Base-by-base conservation (phyloP, 2,888 invertebrate genomes). In the Andrena praecox region DNA sequence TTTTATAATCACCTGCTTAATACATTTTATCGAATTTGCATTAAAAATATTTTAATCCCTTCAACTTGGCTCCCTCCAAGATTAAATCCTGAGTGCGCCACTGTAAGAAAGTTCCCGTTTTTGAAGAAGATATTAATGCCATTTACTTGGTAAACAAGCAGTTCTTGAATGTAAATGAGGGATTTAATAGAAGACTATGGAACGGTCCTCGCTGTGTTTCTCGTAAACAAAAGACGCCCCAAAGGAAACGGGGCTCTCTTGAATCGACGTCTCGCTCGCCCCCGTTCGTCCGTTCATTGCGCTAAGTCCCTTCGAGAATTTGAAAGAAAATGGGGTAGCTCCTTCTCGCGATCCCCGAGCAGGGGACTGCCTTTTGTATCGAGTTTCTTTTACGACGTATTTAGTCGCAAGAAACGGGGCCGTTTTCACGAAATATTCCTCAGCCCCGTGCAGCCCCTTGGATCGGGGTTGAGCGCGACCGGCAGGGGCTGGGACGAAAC, bases 381-480 rank as follows among this genome's bases (percentile, higher is more conserved):
- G 33, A 24, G 60, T 24, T 68, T 54, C 62, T 76, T 76, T 76
- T 60, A 76, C 54, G 62, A 12, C 12, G 63, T 24, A 56, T 64
- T 76, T 68, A 59, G 48, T 59, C 31, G 68, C n/a, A n/a, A 42
- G 63, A 31, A 62, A 68, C 35, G 64, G 52, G 16, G 27, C 16
- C 42, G 56, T 73, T 80, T 48, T 66, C 35, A 24, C 69, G 35
- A 69, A 56, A 70, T 66, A 71, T 75, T 69, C 64, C 29, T 12
- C 56, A 56, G 27, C 31, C 12, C 1, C 24, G 24, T 7, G 35
- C 50, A 27, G 29, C 10, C 50, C 24, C 31, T 64, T 2, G 48
- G 67, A 67, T 35, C n/a, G 16, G 59, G 62, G 35, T 69, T 64
- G 50, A 27, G 24, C 27, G 31, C 29, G 16, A 2, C 10, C 20